Conservation (phyloP, 2,113 vertebrate species). For the Anoplopoma fimbria region DNA sequence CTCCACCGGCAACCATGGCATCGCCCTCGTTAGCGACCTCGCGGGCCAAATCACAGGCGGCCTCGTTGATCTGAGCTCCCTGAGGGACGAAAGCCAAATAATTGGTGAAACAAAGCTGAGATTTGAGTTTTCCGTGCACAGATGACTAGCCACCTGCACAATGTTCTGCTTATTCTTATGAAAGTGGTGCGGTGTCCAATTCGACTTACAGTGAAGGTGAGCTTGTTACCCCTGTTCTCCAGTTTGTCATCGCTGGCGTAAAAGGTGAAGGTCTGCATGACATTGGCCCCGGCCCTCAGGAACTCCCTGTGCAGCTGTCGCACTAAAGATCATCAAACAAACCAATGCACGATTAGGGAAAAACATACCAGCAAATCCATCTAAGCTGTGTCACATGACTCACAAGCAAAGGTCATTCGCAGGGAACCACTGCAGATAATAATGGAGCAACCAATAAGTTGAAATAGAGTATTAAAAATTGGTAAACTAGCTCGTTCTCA, state of each 20-base stretch:
- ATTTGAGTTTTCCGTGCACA: neutral
- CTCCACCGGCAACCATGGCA: conserved; percentile 96
- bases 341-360: neutral
- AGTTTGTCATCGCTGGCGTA: conserved; percentile 99
- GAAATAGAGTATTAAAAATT: neutral
- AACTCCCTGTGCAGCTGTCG: conserved; percentile 97
- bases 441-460: neutral
- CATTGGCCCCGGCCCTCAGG: conserved; percentile 92
- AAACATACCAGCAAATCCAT: neutral
- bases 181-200: neutral
- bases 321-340: conserved; percentile 81
- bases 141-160: neutral
- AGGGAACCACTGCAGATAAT: neutral
- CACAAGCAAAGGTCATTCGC: neutral
- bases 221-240: conserved; percentile 95
- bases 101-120: neutral
- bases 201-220: conserved; percentile 89
- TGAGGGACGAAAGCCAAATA: conserved; percentile 53
- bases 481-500: conserved; percentile 64
- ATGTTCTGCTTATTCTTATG: neutral
- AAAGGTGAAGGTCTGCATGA: conserved; percentile 98
- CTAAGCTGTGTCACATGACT: neutral
- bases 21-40: conserved; percentile 94
- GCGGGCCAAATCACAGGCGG: conserved; percentile 94
- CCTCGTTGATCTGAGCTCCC: conserved; percentile 95